Conservation (phyloP, 2,888 invertebrate species). For the Carabus problematicus region DNA sequence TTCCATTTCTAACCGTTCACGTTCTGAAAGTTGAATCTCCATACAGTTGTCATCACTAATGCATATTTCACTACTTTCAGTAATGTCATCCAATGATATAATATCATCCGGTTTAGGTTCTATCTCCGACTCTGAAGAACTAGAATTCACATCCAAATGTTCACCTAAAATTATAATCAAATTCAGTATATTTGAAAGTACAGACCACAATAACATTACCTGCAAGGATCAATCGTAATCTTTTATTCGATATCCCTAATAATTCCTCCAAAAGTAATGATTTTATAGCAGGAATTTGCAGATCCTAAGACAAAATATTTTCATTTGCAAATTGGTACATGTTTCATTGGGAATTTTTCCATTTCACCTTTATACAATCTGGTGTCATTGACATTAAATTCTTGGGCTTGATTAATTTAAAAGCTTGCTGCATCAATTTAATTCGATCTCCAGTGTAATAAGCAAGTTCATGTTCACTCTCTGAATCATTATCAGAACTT, state of each 20-base stretch:
- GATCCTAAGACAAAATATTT: slow-evolving; percentile 49
- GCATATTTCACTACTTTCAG: slow-evolving; percentile 17
- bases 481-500: slow-evolving; percentile 3
- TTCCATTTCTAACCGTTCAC: slow-evolving; percentile 30
- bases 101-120: slow-evolving; percentile 16
- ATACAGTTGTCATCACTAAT: slow-evolving; percentile 13
- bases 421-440: slow-evolving; percentile 32
- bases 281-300: slow-evolving; percentile 57
- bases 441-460: slow-evolving; percentile 17
- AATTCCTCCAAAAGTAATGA: slow-evolving; percentile 59
- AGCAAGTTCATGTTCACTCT: slow-evolving; percentile 18
- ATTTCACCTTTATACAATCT: slow-evolving; percentile 23
- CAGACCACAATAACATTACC: slow-evolving; percentile 50
- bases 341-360: neutral
- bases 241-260: slow-evolving; percentile 58
- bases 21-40: slow-evolving; percentile 13
- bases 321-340: neutral
- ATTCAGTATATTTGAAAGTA: neutral
- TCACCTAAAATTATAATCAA: slow-evolving; percentile 5
- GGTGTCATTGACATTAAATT: slow-evolving; percentile 26
- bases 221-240: slow-evolving; percentile 56
- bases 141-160: slow-evolving; percentile 16
- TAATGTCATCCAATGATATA: slow-evolving; percentile 25
- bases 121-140: slow-evolving; percentile 31
- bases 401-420: slow-evolving; percentile 27